Conservation (phyloP, 2,797 vertebrate genomes). For the Epinephelus awoara region DNA sequence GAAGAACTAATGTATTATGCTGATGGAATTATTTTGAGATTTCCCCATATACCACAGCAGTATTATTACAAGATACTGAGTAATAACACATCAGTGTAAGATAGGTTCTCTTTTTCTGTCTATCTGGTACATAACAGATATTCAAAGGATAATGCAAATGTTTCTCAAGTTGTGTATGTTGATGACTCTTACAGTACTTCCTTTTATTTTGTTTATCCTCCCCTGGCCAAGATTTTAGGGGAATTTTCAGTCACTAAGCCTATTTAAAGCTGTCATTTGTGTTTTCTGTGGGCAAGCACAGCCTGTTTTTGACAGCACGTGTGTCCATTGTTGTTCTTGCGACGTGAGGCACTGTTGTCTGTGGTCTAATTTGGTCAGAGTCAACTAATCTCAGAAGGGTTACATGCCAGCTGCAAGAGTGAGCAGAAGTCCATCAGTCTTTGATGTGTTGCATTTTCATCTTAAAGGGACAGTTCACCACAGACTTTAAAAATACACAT, state of each 20-base stretch:
- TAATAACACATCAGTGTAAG: background rate
- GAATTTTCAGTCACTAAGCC: slow-evolving; percentile 73
- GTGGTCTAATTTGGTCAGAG: slow-evolving; percentile 68
- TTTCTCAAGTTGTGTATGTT: slow-evolving; percentile 52
- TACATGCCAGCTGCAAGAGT: slow-evolving; percentile 67
- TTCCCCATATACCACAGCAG: background rate
- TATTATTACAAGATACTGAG: slow-evolving; percentile 4
- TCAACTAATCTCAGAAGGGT: slow-evolving; percentile 65
- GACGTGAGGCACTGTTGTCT: slow-evolving; percentile 56
- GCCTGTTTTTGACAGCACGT: slow-evolving; percentile 71
- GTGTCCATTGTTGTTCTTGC: slow-evolving; percentile 73
- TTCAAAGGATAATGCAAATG: slow-evolving; percentile 73
- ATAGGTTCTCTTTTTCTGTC: slow-evolving; percentile 19
- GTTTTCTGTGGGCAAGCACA: slow-evolving; percentile 53
- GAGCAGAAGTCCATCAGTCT: slow-evolving; percentile 50
- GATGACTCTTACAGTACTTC: slow-evolving; percentile 69
- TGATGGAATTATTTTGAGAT: background rate
- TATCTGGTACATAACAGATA: slow-evolving; percentile 34
- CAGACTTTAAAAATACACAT: too few species aligned
- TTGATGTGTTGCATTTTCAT: slow-evolving; percentile 25
- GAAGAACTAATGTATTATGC: background rate
- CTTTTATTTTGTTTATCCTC: slow-evolving; percentile 76
- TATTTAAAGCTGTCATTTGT: slow-evolving; percentile 79
- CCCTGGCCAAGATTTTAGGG: slow-evolving; percentile 75
- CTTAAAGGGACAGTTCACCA: background rate